A percentile compares a stretch with the other conserved stretches of the same genome.
Conservation (phyloP, 2,113 vertebrate species). For the Scytalopus superciliaris region DNA sequence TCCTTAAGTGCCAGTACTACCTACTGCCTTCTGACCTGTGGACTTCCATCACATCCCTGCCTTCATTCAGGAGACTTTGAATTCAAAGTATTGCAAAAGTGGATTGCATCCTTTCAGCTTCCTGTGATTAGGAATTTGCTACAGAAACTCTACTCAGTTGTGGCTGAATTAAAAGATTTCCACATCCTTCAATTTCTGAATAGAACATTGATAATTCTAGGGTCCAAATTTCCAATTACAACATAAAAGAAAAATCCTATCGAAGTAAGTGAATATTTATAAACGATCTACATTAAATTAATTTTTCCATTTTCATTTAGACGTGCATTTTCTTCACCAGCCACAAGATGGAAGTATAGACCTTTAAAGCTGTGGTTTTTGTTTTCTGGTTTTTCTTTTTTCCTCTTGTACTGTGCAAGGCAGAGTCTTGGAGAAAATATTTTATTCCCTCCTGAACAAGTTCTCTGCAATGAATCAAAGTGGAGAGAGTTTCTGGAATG, state of each 20-base stretch:
- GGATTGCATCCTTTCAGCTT: neutral
- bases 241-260: neutral
- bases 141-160: neutral
- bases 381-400: neutral
- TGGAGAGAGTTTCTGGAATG: neutral
- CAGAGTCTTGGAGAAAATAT: neutral
- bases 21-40: neutral
- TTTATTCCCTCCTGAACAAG: neutral
- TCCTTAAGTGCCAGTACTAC: neutral
- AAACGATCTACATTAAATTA: fast-evolving
- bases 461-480: neutral
- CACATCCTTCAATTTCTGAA: neutral
- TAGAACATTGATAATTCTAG: neutral
- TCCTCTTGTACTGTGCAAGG: neutral
- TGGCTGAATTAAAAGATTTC: neutral
- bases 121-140: neutral
- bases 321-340: neutral
- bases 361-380: neutral
- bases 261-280: neutral
- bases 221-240: neutral
- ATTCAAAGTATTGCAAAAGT: neutral
- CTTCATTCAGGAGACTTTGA: neutral
- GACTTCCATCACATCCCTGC: neutral
- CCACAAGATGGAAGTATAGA: slow-evolving; percentile 78
- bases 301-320: neutral